These are phyloP conservation scores for Nixonia krombeini DNA, from an alignment of 1,140 invertebrate species.

Conservation along the genomic window DNA sequence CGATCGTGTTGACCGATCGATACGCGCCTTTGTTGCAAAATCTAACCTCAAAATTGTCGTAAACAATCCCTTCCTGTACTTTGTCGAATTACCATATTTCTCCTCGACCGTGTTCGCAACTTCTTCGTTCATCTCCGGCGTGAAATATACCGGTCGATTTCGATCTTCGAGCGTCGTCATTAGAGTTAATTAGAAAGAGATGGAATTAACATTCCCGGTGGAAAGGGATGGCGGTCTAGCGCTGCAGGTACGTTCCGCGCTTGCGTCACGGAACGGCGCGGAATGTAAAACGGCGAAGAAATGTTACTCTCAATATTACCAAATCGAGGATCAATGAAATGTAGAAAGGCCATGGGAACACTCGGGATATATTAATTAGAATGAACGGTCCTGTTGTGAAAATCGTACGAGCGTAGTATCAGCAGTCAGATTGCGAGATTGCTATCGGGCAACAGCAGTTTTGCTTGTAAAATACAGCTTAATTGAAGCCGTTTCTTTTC, in stretches of 20 bases:
- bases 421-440: slow-evolving; percentile 7
- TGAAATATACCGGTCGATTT: no score
- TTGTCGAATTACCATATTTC: no score
- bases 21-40: slow-evolving; percentile 25
- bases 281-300: no score
- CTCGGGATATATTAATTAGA: slow-evolving; percentile 12
- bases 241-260: no score
- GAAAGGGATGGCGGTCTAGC: no score
- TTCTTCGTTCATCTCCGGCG: no score
- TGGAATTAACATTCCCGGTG: no score
- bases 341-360: slow-evolving; percentile 5
- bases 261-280: no score
- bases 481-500: slow-evolving; percentile 4
- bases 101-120: no score
- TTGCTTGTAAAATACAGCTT: not conserved
- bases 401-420: slow-evolving; percentile 13
- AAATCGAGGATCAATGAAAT: slow-evolving; percentile 5
- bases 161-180: no score
- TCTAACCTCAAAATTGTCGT: slow-evolving; percentile 24
- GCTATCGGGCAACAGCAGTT: not conserved
- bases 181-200: no score
- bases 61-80: no score
- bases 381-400: slow-evolving; percentile 18
- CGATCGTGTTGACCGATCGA: slow-evolving; percentile 19
- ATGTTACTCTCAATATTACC: slow-evolving; percentile 1